A percentile compares a stretch with the other conserved stretches of the same genome.
phyloP scores from a whole-genome alignment of 1,140 invertebrate genomes.

The Sitodiplosis mosellana region DNA sequence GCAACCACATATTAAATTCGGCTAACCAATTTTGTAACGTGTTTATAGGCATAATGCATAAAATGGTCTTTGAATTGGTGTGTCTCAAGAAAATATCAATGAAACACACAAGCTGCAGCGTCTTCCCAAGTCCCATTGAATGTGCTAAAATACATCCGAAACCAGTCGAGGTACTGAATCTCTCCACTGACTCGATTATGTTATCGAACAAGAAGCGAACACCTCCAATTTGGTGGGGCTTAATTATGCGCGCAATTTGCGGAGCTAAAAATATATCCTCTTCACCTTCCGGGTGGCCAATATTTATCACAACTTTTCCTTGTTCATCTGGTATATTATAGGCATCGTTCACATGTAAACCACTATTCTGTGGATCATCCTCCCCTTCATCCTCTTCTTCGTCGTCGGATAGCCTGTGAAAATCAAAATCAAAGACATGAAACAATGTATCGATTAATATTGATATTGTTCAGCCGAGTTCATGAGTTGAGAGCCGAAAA shows the following conservation, averaged over 20 bases:
- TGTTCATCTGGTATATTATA: slow-evolving; percentile 83
- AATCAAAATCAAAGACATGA: slow-evolving; percentile 20
- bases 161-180: slow-evolving; percentile 75
- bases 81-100: slow-evolving; percentile 87
- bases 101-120: slow-evolving; percentile 89
- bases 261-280: slow-evolving; percentile 85
- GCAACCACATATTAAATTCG: slow-evolving; percentile 95
- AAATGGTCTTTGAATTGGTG: slow-evolving; percentile 70
- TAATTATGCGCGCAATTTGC: slow-evolving; percentile 81
- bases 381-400: slow-evolving; percentile 39
- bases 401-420: slow-evolving; percentile 30
- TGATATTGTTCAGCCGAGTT: too few relatives aligned
- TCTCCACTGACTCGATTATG: slow-evolving; percentile 77
- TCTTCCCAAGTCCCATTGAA: slow-evolving; percentile 99
- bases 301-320: slow-evolving; percentile 84
- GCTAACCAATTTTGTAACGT: slow-evolving; percentile 96
- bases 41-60: slow-evolving; percentile 98
- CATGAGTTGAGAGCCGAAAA: too few relatives aligned
- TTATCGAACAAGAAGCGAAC: slow-evolving; percentile 94
- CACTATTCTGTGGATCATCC: slow-evolving; percentile 44
- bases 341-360: slow-evolving; percentile 75
- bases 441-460: slow-evolving; percentile 46
- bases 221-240: slow-evolving; percentile 95
- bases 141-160: slow-evolving; percentile 97
- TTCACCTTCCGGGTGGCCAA: slow-evolving; percentile 85